Evolutionary conservation across 2,797 vertebrate genomes (phyloP).

Genomic region (Eulemur mongoz): DNA sequence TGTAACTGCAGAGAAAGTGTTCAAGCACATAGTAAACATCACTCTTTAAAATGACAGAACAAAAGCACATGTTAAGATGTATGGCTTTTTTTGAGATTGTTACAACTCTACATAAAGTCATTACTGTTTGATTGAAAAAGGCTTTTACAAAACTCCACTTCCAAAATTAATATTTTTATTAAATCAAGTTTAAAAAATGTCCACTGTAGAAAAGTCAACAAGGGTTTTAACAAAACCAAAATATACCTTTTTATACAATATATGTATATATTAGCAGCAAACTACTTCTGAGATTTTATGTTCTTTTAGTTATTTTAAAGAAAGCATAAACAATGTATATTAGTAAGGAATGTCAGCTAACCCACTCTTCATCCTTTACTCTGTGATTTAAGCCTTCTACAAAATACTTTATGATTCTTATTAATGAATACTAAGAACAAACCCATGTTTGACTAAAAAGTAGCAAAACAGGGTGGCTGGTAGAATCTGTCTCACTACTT

Average conservation of each 20-base stretch:
- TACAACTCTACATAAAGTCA: constrained; percentile 71
- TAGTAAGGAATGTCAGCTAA: constrained; percentile 68
- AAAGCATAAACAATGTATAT: constrained; percentile 61
- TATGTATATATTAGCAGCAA: constrained; percentile 80
- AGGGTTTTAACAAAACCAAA: constrained; percentile 76
- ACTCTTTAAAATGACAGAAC: constrained; percentile 53
- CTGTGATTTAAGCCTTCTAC: constrained; percentile 57
- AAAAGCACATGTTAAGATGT: constrained; percentile 53
- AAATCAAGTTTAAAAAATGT: constrained; percentile 81
- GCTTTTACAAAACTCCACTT: constrained; percentile 76
- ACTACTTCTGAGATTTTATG: constrained; percentile 71
- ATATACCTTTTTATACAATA: constrained; percentile 77
- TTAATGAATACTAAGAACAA: constrained; percentile 54
- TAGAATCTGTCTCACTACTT: constrained; percentile 28
- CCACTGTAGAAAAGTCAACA: constrained; percentile 80
- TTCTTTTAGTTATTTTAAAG: constrained; percentile 64
- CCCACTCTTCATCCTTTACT: constrained; percentile 53
- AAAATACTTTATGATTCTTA: constrained; percentile 55
- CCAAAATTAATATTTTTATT: constrained; percentile 80
- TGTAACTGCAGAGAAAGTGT: constrained; percentile 54
- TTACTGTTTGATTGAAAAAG: constrained; percentile 65
- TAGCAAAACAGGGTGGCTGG: constrained; percentile 44
- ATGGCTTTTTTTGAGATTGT: constrained; percentile 69
- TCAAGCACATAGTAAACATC: constrained; percentile 60
- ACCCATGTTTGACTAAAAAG: constrained; percentile 46